These are phyloP conservation scores for Paramuricea clavata DNA, from an alignment of 92 coral and sea anemone species.

Conservation along the genomic window DNA sequence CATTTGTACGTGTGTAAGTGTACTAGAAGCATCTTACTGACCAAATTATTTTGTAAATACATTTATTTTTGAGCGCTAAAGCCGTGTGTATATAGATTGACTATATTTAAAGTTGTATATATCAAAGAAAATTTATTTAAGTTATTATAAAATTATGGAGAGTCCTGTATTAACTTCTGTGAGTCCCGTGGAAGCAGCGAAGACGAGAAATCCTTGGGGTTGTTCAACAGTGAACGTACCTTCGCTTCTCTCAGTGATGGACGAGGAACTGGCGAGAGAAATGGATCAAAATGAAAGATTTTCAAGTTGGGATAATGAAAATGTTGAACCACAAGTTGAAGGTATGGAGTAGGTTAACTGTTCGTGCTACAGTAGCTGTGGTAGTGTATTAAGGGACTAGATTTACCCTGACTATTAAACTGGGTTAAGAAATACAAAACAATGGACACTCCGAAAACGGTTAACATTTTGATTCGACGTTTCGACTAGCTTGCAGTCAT, in stretches of 20 bases:
- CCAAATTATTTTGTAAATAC: background rate
- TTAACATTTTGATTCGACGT: too few species aligned
- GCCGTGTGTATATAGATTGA: background rate
- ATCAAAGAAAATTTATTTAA: background rate
- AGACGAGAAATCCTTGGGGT: conserved; percentile 82
- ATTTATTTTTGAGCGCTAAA: background rate
- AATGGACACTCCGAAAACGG: too few species aligned
- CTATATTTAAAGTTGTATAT: background rate
- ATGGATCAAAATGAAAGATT: conserved; percentile 77
- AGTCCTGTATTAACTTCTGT: conserved; percentile 27
- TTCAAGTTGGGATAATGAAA: conserved; percentile 35
- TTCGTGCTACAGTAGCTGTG: too few species aligned
- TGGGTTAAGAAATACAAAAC: too few species aligned
- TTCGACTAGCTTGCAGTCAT: too few species aligned
- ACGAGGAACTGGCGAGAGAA: conserved; percentile 93
- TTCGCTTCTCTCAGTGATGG: conserved; percentile 89
- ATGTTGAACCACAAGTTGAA: conserved; percentile 36
- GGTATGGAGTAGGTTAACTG: conserved; percentile 44
- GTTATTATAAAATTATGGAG: conserved; percentile 20
- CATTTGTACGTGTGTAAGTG: conserved; percentile 19
- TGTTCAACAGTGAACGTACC: conserved; percentile 69
- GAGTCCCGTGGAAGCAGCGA: background rate
- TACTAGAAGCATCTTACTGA: background rate
- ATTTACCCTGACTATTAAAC: too few species aligned
- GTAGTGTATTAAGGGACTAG: too few species aligned